Evolutionary conservation across 2,113 vertebrate genomes (phyloP).

Genomic region (Seriola quinqueradiata): DNA sequence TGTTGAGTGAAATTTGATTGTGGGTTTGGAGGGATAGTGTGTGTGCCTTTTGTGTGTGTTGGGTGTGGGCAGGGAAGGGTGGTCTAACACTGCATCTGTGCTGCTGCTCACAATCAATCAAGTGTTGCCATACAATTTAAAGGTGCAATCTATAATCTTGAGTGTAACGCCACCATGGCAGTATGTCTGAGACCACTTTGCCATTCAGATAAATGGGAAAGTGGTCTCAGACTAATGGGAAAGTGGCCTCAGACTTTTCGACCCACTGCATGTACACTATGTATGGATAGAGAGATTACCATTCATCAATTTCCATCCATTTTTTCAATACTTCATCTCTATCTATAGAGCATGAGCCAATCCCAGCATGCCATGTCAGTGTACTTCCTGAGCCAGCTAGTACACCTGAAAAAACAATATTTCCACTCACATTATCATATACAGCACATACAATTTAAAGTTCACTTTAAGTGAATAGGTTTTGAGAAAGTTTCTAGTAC

Average conservation of each 20-base stretch:
- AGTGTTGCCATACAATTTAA: constrained; percentile 21
- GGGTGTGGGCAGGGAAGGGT: not conserved
- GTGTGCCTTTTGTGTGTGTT: constrained; percentile 20
- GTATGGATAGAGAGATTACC: not conserved
- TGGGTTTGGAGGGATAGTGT: constrained; percentile 17
- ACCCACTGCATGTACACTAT: not conserved
- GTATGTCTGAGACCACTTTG: too few species aligned
- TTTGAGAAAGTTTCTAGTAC: not conserved
- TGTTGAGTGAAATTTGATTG: constrained; percentile 62
- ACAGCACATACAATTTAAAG: not conserved
- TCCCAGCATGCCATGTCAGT: not conserved
- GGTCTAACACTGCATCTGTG: not conserved
- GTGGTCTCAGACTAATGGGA: too few species aligned
- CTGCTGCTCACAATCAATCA: constrained; percentile 28
- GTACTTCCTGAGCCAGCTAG: not conserved
- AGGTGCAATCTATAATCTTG: constrained; percentile 26
- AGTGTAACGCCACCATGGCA: not conserved
- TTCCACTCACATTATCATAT: not conserved
- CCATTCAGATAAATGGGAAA: too few species aligned
- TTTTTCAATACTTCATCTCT: not conserved
- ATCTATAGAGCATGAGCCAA: too few species aligned
- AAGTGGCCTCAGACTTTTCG: too few species aligned
- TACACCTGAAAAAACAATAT: not conserved
- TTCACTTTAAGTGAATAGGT: not conserved
- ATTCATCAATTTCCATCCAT: not conserved